Base-by-base conservation (phyloP, 2,797 vertebrate species). In the Fistularia tabacaria region DNA sequence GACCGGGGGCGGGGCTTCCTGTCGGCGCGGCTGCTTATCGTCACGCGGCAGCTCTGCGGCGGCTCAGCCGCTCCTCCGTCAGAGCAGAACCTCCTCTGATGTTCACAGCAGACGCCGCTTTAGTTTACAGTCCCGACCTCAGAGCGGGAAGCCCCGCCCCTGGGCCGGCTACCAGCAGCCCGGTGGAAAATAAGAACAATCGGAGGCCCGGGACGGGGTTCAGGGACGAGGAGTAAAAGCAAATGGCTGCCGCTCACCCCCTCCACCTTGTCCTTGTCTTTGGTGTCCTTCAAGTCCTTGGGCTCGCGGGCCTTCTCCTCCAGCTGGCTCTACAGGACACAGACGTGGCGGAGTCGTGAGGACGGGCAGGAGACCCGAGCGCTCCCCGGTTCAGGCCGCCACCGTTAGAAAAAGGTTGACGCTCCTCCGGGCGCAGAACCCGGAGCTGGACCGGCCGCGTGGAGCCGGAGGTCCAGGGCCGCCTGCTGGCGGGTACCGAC, bases 241-340 rank as follows among this genome's bases (percentile, higher is more conserved):
- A 59, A 83, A 85, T 84, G 79, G 71, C 66, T 52, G 75, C 83
- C 66, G 80, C 88, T 66, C 71, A 90, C 90, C 90, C 76, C 91
- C 80, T 92, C 89, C 45, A 91, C 79, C 79, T 89, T 89, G 75
- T 95, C 93, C 92, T 98, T 97, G 69, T 93, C 93, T 76, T 82
- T 92, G 60, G 83, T 91, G 62, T 92, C 92, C 83, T 90, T 92
- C 73, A 98, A 82, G 13, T 92, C 92, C 77, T 91, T 94, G 88
- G 97, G 90, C 83, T 92, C 92, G 48, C 93, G 90, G 44, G 95
- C 94, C 67, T 95, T 98, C 85, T 96, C 93, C 5, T 92, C 92
- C 68, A 96, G 87, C 60, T 95, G 95, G 85, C 95, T 90, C 97
- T 98, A 65, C 39, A 76, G 3, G 50, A 64, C 50, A 71, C 14